These are phyloP conservation scores for Plutomurus gul DNA, from an alignment of 1,140 invertebrate species.

Conservation along the genomic window DNA sequence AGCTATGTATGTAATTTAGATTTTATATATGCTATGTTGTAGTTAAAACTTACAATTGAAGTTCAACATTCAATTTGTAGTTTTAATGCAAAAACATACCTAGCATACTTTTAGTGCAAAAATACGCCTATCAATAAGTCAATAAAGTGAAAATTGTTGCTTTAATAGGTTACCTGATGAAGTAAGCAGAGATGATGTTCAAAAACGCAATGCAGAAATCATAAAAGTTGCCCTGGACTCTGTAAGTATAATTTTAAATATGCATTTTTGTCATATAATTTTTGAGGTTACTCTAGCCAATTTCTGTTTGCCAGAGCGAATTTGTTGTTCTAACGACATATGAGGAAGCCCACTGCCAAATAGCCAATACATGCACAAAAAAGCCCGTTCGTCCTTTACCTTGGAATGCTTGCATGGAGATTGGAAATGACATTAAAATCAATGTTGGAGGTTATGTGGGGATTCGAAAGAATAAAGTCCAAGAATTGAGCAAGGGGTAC, in stretches of 20 bases:
- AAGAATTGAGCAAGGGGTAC: not conserved
- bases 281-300: not conserved
- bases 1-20: not conserved
- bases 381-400: not conserved
- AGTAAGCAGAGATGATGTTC: not conserved
- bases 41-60: not conserved
- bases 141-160: not conserved
- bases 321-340: not conserved
- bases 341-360: not conserved
- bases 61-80: too few relatives aligned
- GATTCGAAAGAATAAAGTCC: constrained; percentile 1
- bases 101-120: not conserved
- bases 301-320: not conserved
- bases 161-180: not conserved
- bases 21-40: not conserved
- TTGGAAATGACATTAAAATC: constrained; percentile 38
- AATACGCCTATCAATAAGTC: not conserved
- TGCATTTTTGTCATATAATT: too few relatives aligned
- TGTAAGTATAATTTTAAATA: not conserved
- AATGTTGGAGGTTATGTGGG: constrained; percentile 9
- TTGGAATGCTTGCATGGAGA: constrained; percentile 42
- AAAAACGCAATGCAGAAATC: not conserved
- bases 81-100: not conserved
- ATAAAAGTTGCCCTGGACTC: not conserved
- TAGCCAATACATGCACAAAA: constrained; percentile 2